Evolutionary conservation across 1,140 invertebrate species (phyloP), one percentile per base, ranked within the genome.

Genomic region (Brachystomella parvula): DNA sequence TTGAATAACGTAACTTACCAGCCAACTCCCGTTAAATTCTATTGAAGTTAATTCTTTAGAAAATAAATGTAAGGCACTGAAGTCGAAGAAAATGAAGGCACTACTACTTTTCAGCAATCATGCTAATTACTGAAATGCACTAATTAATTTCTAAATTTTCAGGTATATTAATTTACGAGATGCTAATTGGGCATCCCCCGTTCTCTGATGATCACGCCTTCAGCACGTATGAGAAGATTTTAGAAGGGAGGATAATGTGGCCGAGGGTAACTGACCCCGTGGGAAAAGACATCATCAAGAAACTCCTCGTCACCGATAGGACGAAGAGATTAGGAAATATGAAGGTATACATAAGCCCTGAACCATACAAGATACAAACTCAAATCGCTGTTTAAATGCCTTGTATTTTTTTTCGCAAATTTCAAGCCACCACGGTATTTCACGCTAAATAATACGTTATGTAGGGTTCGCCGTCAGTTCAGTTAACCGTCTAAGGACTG

Each of bases 131-230:
- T 96, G 96, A 76, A 91, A 96, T 77, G 95, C 95, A 77, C 96
- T 97, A 73, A 79, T 95, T 77, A 92, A 58, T 85, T 86, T 83
- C 88, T 89, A 80, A 77, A 76, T 71, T 60, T 59, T 58, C 76
- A 89, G 88, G 94, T 63, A 90, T 98, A 35, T 82, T 98, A 9
- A 93, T 97, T 61, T 97, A 94, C 79, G 94, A 96, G 81, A 97
- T 96, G 91, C 77, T 93, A 59, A 86, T 88, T 17, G 93, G 93
- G 0, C 94, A 91, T 78, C 93, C 94, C 6, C 95, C 94, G 2
- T 98, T 96, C 78, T 94, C 91, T 78, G 94, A 96, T 76, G 91
- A 95, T 73, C 94, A 94, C 78, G 91, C 92, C 0, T 94, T 96
- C 76, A 92, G 90, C 6, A 96, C 97, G 65, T 96, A 96, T 76